phyloP scores from a whole-genome alignment of 2,113 vertebrate species.

The Phrynocephalus versicolor region DNA sequence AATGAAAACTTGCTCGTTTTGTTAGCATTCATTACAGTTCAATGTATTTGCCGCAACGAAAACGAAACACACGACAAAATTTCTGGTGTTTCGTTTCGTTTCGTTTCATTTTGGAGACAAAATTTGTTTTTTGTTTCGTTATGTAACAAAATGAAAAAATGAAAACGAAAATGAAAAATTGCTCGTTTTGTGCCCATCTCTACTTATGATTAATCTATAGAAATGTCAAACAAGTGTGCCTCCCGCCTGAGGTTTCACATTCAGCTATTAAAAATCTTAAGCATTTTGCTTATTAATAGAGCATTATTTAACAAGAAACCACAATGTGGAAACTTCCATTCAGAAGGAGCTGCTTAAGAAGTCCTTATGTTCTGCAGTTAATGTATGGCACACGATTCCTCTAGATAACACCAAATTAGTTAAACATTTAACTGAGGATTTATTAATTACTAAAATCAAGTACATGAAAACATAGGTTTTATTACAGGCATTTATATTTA shows the following conservation, averaged over 20 bases:
- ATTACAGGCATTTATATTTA: conserved; percentile 3
- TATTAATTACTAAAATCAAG: background rate
- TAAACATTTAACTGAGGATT: conserved; percentile 11
- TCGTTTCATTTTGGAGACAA: too few relatives aligned
- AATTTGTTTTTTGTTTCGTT: too few relatives aligned
- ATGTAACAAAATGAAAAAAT: too few relatives aligned
- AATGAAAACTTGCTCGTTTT: too few relatives aligned
- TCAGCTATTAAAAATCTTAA: background rate
- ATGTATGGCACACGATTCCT: background rate
- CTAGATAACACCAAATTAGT: conserved; percentile 6
- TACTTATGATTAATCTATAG: too few relatives aligned
- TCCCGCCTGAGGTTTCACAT: background rate
- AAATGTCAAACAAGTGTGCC: background rate
- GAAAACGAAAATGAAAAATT: too few relatives aligned
- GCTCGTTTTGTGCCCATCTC: too few relatives aligned
- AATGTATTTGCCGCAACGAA: too few relatives aligned
- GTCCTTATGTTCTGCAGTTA: background rate
- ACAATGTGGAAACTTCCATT: background rate
- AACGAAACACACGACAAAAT: too few relatives aligned
- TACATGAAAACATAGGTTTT: conserved; percentile 2
- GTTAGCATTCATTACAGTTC: too few relatives aligned
- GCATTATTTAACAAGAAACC: background rate
- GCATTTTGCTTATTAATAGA: background rate
- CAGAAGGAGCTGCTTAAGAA: background rate
- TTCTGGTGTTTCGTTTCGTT: too few relatives aligned